Percentiles rank a stretch among this genome's conserved stretches.
Conservation (phyloP, 2,888 invertebrate genomes). For the Panorpa germanica region DNA sequence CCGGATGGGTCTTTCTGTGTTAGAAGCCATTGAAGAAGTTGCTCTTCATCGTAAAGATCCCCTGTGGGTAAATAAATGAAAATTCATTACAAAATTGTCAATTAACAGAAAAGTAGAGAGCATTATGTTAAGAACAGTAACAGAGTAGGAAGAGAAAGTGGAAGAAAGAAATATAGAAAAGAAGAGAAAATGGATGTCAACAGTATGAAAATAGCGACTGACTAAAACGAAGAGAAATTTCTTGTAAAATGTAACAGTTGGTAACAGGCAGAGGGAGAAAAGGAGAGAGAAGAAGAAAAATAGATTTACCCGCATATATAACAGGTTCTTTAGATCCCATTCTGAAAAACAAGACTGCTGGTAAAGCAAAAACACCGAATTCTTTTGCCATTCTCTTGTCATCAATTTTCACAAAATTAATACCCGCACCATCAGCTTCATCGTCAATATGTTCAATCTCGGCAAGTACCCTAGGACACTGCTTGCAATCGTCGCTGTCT, state of each 20-base stretch:
- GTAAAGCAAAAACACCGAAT: constrained; percentile 75
- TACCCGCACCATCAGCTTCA: constrained; percentile 76
- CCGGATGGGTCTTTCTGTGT: constrained; percentile 85
- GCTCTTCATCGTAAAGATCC: constrained; percentile 71
- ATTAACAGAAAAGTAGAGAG: too few relatives aligned
- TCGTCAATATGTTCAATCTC: constrained; percentile 90
- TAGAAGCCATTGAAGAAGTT: constrained; percentile 75
- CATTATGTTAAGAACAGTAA: too few relatives aligned
- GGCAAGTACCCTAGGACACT: constrained; percentile 69
- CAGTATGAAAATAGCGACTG: too few relatives aligned
- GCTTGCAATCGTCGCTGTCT: constrained; percentile 92
- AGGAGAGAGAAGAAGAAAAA: too few relatives aligned
- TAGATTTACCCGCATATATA: constrained; percentile 58
- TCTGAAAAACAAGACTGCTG: constrained; percentile 80
- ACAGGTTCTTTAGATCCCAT: constrained; percentile 75
- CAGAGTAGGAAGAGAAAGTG: too few relatives aligned
- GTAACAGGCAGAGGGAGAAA: too few relatives aligned
- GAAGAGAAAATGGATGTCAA: too few relatives aligned
- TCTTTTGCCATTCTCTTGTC: constrained; percentile 75
- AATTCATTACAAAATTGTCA: constrained; percentile 9
- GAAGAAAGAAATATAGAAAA: too few relatives aligned
- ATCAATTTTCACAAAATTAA: constrained; percentile 84
- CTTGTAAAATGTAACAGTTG: too few relatives aligned
- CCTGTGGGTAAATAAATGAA: constrained; percentile 27
- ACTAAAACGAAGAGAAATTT: too few relatives aligned